Conservation (phyloP, 1,140 invertebrate genomes). For the Microplitis demolitor region DNA sequence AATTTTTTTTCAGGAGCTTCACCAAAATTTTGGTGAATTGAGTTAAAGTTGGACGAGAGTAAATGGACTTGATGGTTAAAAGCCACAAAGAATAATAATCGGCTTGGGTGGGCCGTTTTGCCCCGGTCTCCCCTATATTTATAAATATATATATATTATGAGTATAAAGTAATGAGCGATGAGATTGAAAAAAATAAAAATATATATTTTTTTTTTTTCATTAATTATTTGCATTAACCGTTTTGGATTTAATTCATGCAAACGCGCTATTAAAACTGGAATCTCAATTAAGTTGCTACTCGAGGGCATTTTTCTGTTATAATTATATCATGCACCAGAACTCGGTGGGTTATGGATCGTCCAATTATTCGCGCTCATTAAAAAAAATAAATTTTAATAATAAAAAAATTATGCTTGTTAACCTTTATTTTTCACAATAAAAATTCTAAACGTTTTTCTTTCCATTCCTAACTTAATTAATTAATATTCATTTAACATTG, state of each 20-base stretch:
- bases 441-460: not conserved
- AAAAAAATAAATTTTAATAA: not conserved
- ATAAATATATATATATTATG: too few relatives aligned
- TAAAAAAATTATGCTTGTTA: not conserved
- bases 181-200: not conserved
- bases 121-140: too few relatives aligned
- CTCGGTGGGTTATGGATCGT: not conserved
- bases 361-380: not conserved
- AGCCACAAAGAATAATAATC: too few relatives aligned
- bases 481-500: too few relatives aligned
- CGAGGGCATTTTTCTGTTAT: constrained; percentile 15
- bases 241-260: constrained; percentile 13
- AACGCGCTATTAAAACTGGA: constrained; percentile 17
- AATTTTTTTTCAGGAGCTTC: too few relatives aligned
- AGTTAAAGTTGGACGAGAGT: too few relatives aligned
- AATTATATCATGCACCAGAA: not conserved
- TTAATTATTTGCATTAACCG: constrained; percentile 16
- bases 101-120: too few relatives aligned
- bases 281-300: constrained; percentile 17
- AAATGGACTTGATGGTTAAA: too few relatives aligned
- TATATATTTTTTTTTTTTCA: constrained; percentile 7
- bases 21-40: too few relatives aligned
- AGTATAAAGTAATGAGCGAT: too few relatives aligned
- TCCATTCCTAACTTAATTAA: too few relatives aligned
- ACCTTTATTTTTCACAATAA: too few relatives aligned